A percentile compares a stretch with the other conserved stretches of the same genome.
phyloP scores from a whole-genome alignment of 2,113 vertebrate genomes.

The Neodon shergylaensis region DNA sequence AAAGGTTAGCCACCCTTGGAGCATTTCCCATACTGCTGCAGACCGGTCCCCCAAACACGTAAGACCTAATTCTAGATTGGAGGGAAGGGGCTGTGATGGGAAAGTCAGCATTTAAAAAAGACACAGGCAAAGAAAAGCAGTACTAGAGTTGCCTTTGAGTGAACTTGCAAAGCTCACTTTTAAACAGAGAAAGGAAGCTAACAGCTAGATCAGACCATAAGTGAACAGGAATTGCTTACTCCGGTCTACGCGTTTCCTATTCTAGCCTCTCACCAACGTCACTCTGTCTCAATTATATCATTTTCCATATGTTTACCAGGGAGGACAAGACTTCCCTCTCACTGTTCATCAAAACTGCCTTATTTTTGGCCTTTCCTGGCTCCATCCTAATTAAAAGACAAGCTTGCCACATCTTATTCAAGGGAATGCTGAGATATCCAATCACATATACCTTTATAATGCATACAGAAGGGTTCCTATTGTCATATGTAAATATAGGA shows the following conservation, averaged over 20 bases:
- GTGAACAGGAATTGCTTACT: neutral
- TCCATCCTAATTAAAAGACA: neutral
- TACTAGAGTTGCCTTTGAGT: neutral
- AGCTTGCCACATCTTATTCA: neutral
- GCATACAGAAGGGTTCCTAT: neutral
- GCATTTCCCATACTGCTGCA: neutral
- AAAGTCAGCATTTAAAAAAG: neutral
- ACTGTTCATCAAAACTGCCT: slow-evolving; percentile 3
- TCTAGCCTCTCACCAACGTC: neutral
- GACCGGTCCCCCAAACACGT: neutral
- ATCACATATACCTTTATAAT: neutral
- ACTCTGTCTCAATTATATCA: neutral
- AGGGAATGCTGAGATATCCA: neutral
- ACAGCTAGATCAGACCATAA: neutral
- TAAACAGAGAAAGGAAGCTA: neutral
- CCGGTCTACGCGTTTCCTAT: neutral
- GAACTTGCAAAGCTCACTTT: neutral
- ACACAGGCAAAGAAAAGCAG: neutral
- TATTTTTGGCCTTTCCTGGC: neutral
- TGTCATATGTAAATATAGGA: neutral
- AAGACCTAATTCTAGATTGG: neutral
- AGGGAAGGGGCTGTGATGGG: neutral
- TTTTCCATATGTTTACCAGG: neutral
- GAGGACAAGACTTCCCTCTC: neutral
- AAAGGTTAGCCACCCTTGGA: neutral